phyloP scores from a whole-genome alignment of 2,888 invertebrate genomes.

The Leistus spinibarbis region DNA sequence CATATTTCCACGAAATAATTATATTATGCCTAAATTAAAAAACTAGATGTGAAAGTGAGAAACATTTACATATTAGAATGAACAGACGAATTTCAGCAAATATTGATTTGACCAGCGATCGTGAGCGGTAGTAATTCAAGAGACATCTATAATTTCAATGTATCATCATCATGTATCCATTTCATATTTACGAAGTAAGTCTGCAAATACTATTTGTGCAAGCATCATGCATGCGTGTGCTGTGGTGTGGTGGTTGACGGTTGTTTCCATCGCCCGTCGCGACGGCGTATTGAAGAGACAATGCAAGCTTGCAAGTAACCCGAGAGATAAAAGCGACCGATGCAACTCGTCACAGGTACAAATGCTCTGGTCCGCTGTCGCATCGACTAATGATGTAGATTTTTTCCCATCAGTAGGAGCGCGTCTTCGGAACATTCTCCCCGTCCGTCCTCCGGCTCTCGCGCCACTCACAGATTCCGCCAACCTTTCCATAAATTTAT shows the following conservation, averaged over 20 bases:
- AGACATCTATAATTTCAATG: too few relatives aligned
- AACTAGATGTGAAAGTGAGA: too few relatives aligned
- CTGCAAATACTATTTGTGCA: neutral
- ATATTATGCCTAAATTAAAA: too few relatives aligned
- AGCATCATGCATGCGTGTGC: neutral
- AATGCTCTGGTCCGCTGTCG: neutral
- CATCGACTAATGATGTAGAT: neutral
- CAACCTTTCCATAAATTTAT: neutral
- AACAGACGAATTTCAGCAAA: too few relatives aligned
- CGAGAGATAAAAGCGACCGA: slow-evolving; percentile 23
- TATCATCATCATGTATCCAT: too few relatives aligned
- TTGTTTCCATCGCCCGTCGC: neutral
- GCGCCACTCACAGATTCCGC: neutral
- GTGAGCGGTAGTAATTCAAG: too few relatives aligned
- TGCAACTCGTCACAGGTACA: neutral
- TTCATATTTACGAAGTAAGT: neutral
- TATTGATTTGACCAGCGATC: too few relatives aligned
- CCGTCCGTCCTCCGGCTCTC: neutral
- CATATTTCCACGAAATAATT: too few relatives aligned
- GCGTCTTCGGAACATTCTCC: neutral
- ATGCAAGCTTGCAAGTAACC: slow-evolving; percentile 28
- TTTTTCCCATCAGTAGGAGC: neutral
- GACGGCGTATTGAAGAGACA: slow-evolving; percentile 32
- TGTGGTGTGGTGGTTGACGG: neutral
- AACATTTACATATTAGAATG: too few relatives aligned